Evolutionary conservation across 2,797 vertebrate species (phyloP).

Genomic region (Gymnopithys bicolor): DNA sequence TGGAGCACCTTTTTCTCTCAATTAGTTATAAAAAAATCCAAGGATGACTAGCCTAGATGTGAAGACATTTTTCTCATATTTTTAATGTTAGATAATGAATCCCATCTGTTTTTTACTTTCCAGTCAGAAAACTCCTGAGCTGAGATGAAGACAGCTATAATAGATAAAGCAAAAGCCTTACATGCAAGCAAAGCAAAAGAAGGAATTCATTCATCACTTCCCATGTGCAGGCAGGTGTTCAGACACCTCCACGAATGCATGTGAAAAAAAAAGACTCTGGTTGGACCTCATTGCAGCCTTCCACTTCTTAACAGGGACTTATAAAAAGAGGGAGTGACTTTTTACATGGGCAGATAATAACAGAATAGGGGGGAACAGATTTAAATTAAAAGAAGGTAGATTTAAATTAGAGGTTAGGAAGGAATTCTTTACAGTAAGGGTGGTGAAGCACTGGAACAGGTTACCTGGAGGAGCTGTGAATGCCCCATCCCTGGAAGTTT

Average conservation of each 20-base stretch:
- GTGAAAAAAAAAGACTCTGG: neutral
- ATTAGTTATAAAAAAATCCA: neutral
- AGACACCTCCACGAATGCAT: neutral
- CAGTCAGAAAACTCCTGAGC: neutral
- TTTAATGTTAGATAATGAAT: neutral
- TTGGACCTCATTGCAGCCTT: neutral
- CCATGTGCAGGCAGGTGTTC: neutral
- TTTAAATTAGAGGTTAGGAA: neutral
- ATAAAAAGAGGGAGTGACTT: neutral
- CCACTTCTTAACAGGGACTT: neutral
- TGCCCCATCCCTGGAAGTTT: too few species aligned
- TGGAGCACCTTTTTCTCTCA: neutral
- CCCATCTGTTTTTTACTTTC: neutral
- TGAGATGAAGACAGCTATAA: neutral
- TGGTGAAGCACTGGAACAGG: neutral
- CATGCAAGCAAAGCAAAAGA: neutral
- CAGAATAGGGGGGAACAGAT: fast-evolving
- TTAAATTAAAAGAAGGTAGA: neutral
- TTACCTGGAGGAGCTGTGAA: neutral
- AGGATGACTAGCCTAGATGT: neutral
- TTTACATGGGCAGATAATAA: neutral
- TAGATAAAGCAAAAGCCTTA: neutral
- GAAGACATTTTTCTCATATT: neutral
- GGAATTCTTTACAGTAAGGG: neutral
- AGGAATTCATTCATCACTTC: neutral